Base-by-base conservation (phyloP, 2,888 invertebrate genomes). In the Halictus ligatus region DNA sequence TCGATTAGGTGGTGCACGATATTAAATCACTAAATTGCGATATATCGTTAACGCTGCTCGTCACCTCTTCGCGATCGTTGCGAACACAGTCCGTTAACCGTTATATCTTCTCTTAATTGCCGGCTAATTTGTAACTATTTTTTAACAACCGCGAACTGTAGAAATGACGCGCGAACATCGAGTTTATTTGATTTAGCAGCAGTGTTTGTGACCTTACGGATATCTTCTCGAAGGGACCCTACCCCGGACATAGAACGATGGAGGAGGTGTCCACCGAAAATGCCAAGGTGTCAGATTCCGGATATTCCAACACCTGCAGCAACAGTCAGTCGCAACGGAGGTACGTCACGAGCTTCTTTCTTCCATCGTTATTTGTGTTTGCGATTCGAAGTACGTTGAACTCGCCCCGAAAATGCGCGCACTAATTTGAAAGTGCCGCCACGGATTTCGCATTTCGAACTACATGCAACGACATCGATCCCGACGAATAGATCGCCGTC, bases 241-340 rank as follows among this genome's bases (percentile, higher is more conserved):
- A 78, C 10, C 13, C 29, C 13, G n/a, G 46, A 50, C 69, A 67
- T 35, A 54, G 18, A 75, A 90, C 74, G 21, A 90, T 90, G 89
- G 91, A 91, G 88, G 92, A 92, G 75, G 89, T 91, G 21, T 92
- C 92, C 21, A 92, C 92, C 73, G 92, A 94, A 40, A 96, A 96
- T 93, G 96, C 96, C 3, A 97, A 97, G 94, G 95, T 97, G 75
- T 97, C 97, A 12, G 98, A 98, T 95, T 98, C 98, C 1, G 98
- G 97, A 15, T 98, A 98, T 94, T 98, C 98, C 0, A 97, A 97
- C 93, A 98, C 98, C 92, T 97, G 97, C 95, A 97, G 97, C 92
- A 98, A 98, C 95, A 98, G 98, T 91, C 98, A 98, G 93, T 98
- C 98, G 0, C 97, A 97, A 93, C 96, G 97, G 93, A 98, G 98